Conservation (phyloP, 2,113 vertebrate species). For the Amblyornis subalaris region DNA sequence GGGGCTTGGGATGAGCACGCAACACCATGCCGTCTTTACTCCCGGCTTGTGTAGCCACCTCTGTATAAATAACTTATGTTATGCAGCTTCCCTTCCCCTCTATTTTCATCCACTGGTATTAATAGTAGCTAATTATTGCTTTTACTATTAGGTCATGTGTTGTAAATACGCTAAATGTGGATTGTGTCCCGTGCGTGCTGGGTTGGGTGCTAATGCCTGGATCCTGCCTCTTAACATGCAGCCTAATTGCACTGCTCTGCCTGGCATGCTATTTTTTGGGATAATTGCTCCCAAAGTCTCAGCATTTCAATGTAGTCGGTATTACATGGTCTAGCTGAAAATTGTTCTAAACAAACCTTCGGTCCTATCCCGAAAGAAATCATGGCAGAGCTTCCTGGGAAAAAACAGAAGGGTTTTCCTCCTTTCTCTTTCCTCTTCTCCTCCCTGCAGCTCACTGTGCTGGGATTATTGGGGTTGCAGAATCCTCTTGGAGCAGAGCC, state of each 20-base stretch:
- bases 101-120: constrained; percentile 4
- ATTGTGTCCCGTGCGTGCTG: neutral
- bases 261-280: constrained; percentile 12
- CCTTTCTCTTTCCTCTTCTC: neutral
- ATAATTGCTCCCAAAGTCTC: constrained; percentile 50
- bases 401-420: neutral
- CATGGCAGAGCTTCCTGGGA: neutral
- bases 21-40: neutral
- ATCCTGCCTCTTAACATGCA: constrained; percentile 16
- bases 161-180: constrained; percentile 36
- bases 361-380: neutral
- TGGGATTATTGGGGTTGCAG: neutral
- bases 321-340: neutral
- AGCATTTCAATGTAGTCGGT: neutral
- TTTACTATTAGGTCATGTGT: constrained; percentile 41
- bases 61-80: neutral
- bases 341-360: neutral
- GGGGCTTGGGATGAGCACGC: neutral
- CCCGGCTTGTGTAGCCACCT: neutral
- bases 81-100: neutral
- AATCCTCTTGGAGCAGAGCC: neutral
- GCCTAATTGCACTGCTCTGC: constrained; percentile 23
- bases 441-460: neutral
- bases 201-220: constrained; percentile 5
- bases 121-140: constrained; percentile 56